Percentiles rank a stretch among this genome's conserved stretches.
phyloP scores from a whole-genome alignment of 2,113 vertebrate genomes.

The Ophiodon elongatus region DNA sequence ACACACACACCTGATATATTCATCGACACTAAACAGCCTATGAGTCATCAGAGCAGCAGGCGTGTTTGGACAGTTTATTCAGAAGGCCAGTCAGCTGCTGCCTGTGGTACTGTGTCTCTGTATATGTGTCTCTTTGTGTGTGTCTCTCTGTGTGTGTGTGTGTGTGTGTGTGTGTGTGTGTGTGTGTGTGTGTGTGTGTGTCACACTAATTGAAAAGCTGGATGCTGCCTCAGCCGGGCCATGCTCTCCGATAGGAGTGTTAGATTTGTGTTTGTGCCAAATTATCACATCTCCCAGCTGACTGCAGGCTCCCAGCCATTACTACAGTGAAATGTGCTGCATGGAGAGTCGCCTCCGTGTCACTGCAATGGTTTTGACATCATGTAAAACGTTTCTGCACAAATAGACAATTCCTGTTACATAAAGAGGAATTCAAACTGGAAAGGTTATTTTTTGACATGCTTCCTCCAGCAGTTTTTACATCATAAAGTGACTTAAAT shows the following conservation, averaged over 20 bases:
- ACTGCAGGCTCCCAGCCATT: conserved; percentile 37
- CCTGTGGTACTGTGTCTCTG: background rate
- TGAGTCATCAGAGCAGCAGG: conserved; percentile 47
- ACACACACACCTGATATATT: conserved; percentile 48
- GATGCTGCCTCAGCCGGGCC: conserved; percentile 36
- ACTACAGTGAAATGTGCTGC: background rate
- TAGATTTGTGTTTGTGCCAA: conserved; percentile 42
- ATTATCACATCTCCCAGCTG: conserved; percentile 24
- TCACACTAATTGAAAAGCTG: conserved; percentile 57
- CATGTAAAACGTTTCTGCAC: background rate
- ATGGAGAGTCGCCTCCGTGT: background rate
- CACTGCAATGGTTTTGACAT: background rate
- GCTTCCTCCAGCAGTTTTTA: background rate
- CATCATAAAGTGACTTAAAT: no score
- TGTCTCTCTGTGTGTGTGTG: background rate
- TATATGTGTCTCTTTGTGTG: background rate
- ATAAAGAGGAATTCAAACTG: background rate
- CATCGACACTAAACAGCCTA: conserved; percentile 24
- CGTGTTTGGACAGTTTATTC: conserved; percentile 3
- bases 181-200: conserved; percentile 17
- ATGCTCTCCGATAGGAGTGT: conserved; percentile 31
- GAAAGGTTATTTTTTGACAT: background rate
- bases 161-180: conserved; percentile 20
- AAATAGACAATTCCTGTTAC: background rate
- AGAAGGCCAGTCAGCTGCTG: conserved; percentile 24